Evolutionary conservation across 2,797 vertebrate genomes (phyloP).

Genomic region (Sus cebifrons): DNA sequence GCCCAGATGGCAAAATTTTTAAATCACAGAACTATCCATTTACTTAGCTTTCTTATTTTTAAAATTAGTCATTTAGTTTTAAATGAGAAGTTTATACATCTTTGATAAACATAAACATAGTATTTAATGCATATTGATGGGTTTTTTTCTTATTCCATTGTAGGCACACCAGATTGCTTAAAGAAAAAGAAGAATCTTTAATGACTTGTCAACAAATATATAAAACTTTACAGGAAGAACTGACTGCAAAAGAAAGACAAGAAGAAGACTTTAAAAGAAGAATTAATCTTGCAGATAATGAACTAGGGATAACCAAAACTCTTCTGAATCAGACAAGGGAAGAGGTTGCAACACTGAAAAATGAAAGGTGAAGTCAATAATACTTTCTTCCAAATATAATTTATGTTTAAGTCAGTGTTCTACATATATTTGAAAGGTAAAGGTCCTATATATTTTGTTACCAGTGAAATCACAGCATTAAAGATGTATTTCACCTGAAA

Average conservation of each 20-base stretch:
- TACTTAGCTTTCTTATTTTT: constrained; percentile 49
- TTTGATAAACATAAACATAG: constrained; percentile 56
- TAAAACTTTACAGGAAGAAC: constrained; percentile 92
- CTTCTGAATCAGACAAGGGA: constrained; percentile 90
- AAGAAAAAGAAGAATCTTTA: constrained; percentile 93
- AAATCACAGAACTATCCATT: background rate
- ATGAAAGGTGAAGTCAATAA: constrained; percentile 91
- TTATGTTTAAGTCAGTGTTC: constrained; percentile 36
- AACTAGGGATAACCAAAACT: constrained; percentile 90
- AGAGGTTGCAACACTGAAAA: constrained; percentile 90
- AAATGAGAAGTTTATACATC: constrained; percentile 32
- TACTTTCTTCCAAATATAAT: constrained; percentile 35
- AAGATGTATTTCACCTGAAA: background rate
- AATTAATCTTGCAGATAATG: constrained; percentile 89
- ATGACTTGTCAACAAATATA: constrained; percentile 92
- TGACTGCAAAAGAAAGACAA: constrained; percentile 91
- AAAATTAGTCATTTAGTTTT: constrained; percentile 20
- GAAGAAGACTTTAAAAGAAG: constrained; percentile 91
- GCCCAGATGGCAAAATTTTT: background rate
- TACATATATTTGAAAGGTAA: constrained; percentile 19
- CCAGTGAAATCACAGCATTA: background rate
- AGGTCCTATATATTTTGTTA: background rate
- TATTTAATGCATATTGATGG: background rate
- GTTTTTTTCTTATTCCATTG: constrained; percentile 66
- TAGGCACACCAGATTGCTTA: constrained; percentile 93